A percentile compares a stretch with the other conserved stretches of the same genome.
Conservation (phyloP, 2,113 vertebrate genomes). For the Amblyornis subalaris region DNA sequence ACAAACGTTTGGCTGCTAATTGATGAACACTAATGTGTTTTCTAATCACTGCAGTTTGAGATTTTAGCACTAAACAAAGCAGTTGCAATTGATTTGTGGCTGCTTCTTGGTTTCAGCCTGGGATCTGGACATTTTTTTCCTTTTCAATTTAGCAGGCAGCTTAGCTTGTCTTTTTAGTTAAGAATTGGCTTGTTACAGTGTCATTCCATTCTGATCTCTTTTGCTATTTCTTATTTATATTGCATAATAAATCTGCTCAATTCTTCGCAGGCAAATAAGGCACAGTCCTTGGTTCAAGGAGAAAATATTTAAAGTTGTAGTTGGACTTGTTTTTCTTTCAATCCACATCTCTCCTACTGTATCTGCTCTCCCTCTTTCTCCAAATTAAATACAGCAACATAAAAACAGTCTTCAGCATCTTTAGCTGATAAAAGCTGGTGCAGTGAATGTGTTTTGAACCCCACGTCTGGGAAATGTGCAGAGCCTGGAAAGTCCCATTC, state of each 20-base stretch:
- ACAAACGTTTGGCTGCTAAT: slow-evolving; percentile 94
- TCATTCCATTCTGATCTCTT: slow-evolving; percentile 21
- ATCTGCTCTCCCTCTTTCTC: not conserved
- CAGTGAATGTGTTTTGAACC: not conserved
- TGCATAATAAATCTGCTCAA: slow-evolving; percentile 21
- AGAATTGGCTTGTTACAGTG: slow-evolving; percentile 61
- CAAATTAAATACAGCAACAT: not conserved
- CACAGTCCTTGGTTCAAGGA: slow-evolving; percentile 50
- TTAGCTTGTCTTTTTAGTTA: slow-evolving; percentile 70
- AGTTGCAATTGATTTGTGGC: slow-evolving; percentile 89
- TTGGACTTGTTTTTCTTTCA: not conserved
- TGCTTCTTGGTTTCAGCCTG: slow-evolving; percentile 73
- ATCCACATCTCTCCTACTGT: not conserved
- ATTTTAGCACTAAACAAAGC: slow-evolving; percentile 98
- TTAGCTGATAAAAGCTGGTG: not conserved
- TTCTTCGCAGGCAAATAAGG: not conserved
- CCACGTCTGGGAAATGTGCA: not conserved
- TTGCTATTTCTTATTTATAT: not conserved
- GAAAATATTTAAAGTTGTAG: slow-evolving; percentile 10
- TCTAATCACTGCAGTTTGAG: slow-evolving; percentile 99
- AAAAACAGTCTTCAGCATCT: not conserved
- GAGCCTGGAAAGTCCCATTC: not conserved
- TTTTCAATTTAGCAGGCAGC: slow-evolving; percentile 69
- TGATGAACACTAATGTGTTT: slow-evolving; percentile 99
- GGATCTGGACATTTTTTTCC: slow-evolving; percentile 7